phyloP scores from a whole-genome alignment of 2,888 invertebrate species.

The Thera britannica region DNA sequence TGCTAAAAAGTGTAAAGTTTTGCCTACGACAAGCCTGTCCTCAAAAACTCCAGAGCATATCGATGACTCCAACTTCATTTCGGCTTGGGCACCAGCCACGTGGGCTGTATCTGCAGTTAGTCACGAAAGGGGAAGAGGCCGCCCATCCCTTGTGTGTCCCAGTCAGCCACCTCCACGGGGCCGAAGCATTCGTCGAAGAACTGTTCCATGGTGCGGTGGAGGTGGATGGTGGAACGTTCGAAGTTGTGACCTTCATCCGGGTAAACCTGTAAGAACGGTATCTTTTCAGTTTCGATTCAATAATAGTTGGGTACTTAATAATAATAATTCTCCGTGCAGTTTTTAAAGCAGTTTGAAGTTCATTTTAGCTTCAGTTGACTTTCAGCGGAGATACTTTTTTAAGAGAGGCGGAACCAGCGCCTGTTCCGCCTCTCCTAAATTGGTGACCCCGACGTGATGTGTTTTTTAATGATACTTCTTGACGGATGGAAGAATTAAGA shows the following conservation, averaged over 20 bases:
- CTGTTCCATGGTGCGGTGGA: slow-evolving; percentile 93
- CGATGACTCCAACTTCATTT: neutral
- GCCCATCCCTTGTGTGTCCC: slow-evolving; percentile 86
- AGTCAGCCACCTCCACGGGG: slow-evolving; percentile 88
- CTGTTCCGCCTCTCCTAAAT: too few species aligned
- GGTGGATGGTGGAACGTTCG: slow-evolving; percentile 89
- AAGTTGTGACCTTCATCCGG: slow-evolving; percentile 94
- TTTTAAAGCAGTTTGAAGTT: too few species aligned
- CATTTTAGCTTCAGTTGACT: too few species aligned
- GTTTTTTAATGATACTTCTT: too few species aligned
- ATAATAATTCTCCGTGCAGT: neutral
- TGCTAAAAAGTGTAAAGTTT: too few species aligned
- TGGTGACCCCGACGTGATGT: too few species aligned
- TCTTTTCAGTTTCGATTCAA: neutral
- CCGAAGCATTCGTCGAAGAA: slow-evolving; percentile 94
- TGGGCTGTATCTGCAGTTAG: slow-evolving; percentile 37
- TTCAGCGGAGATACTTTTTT: too few species aligned
- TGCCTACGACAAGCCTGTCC: too few species aligned
- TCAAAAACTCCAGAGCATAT: too few species aligned
- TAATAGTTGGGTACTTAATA: neutral
- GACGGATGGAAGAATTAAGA: too few species aligned
- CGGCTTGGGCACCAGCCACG: neutral
- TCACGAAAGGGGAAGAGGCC: slow-evolving; percentile 83
- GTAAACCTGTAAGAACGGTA: slow-evolving; percentile 87
- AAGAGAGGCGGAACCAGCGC: too few species aligned